Evolutionary conservation across 2,888 invertebrate genomes (phyloP).

Genomic region (Amphipoea oculea): DNA sequence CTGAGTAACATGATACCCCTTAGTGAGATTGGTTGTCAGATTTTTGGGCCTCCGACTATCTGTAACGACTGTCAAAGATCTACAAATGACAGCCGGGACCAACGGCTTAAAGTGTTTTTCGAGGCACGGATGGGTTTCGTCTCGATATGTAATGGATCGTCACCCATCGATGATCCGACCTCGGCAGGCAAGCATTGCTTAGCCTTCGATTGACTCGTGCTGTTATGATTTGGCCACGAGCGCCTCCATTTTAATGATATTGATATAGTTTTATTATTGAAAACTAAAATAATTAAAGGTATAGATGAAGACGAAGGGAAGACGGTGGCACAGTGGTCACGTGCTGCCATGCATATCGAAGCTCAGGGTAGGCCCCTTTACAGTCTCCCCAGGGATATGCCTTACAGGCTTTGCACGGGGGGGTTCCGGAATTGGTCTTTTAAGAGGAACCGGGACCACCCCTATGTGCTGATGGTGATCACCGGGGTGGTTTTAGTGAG

Average conservation of each 20-base stretch:
- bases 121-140: no score
- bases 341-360: no score
- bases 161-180: not conserved
- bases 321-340: no score
- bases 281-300: not conserved
- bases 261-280: not conserved
- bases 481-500: no score
- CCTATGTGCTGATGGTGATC: no score
- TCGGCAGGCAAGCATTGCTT: not conserved
- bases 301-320: not conserved
- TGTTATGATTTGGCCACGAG: not conserved
- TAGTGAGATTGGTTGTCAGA: not conserved
- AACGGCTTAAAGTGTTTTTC: not conserved
- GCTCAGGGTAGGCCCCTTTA: no score
- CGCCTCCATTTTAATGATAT: not conserved
- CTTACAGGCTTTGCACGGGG: no score
- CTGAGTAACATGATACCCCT: not conserved
- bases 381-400: no score
- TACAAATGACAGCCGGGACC: not conserved
- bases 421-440: no score
- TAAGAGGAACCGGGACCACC: no score
- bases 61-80: not conserved
- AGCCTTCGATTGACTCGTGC: not conserved
- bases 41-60: not conserved
- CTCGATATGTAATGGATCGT: not conserved